Evolutionary conservation across 1,140 invertebrate species (phyloP).

Genomic region (Nephotettix cincticeps): DNA sequence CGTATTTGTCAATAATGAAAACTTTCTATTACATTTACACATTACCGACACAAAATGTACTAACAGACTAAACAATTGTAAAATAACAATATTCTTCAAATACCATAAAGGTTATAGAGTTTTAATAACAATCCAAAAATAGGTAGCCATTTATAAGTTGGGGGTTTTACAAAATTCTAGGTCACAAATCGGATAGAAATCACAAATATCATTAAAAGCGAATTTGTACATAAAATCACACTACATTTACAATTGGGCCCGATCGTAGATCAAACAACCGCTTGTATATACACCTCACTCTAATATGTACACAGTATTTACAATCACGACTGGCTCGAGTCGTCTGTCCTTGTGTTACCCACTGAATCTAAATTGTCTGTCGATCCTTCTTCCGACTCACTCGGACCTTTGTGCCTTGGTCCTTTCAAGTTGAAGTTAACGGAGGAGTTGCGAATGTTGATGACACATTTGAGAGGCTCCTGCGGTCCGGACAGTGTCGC

Average conservation of each 20-base stretch:
- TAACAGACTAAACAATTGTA: slow-evolving; percentile 5
- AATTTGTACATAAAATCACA: slow-evolving; percentile 26
- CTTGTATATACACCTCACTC: neutral
- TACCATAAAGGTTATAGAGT: slow-evolving; percentile 9
- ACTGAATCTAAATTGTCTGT: neutral
- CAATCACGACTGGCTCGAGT: neutral
- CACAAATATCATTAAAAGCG: neutral
- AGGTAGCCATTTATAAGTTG: slow-evolving; percentile 9
- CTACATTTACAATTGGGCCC: slow-evolving; percentile 26
- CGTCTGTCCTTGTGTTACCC: neutral
- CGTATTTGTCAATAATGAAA: slow-evolving; percentile 13
- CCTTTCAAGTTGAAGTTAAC: neutral
- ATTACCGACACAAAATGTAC: slow-evolving; percentile 10
- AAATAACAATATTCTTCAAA: neutral
- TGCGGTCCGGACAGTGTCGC: neutral
- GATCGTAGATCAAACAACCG: neutral
- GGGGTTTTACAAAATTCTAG: slow-evolving; percentile 9
- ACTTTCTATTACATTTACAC: slow-evolving; percentile 12
- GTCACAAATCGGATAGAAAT: neutral
- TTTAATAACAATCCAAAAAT: slow-evolving; percentile 27
- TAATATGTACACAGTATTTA: neutral
- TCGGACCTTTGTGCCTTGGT: neutral
- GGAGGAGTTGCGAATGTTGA: neutral
- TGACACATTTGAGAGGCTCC: slow-evolving; percentile 11
- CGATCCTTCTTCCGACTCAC: neutral